Evolutionary conservation across 2,888 invertebrate species (phyloP), one percentile per base, ranked within the genome.

Genomic region (Melikaiella ostensackeni): DNA sequence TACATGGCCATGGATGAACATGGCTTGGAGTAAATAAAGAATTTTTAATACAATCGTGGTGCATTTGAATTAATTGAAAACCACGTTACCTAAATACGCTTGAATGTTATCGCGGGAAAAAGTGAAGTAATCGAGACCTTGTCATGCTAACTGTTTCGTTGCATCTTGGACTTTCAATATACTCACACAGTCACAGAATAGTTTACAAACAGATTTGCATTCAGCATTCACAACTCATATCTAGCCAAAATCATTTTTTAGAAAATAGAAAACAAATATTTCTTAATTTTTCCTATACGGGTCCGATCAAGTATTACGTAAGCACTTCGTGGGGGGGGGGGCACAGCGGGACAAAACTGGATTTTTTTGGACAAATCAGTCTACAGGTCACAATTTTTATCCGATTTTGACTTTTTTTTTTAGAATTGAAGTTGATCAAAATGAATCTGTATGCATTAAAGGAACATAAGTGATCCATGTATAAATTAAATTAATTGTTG

Each of bases 81-180:
- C 73, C 79, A 77, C 74, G 75, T 77, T 82, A 79, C 80, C 80
- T 81, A 79, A 81, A 82, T 80, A 79, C 80, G 70, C 74, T 73
- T 80, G 77, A 82, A 79, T 80, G 80, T 79, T 81, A 82, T 81
- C 80, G 81, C 79, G 80, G 75, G 82, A 81, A 82, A 77, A 61
- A 77, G 78, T 81, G 79, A 80, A 79, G 82, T 46, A 81, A 80
- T 79, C 79, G 80, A 59, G 27, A 80, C 82, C 82, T 82, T 80
- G 82, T 79, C 79, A 75, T 76, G 80, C 64, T 73, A 80, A 79
- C 79, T 78, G 77, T 79, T 80, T 79, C 74, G 79, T 75, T 80
- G 74, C 78, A 76, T 64, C 16, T 57, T 57, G 1, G 6, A 27
- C 27, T 27, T 59, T 16, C 27, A 13, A 59, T 27, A 24, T 5